Conservation (phyloP, 37 sponge, comb jelly and placozoan species). For the Spongia lamella region DNA sequence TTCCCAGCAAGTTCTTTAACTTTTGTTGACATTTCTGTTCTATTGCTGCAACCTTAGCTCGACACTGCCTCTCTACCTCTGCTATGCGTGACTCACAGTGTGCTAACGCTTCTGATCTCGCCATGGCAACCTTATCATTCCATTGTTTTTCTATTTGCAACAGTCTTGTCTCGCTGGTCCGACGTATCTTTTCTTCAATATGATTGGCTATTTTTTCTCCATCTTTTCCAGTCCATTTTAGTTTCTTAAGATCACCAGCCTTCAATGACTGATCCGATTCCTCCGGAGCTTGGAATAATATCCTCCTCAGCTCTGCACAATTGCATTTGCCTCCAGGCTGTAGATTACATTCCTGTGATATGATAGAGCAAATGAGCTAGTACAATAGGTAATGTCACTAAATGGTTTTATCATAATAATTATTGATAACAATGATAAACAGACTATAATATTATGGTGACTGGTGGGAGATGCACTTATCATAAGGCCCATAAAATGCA, state of each 20-base stretch:
- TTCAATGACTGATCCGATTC: slow-evolving; percentile 30
- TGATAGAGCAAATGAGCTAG: background rate
- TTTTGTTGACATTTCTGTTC: slow-evolving; percentile 42
- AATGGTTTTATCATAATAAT: too few relatives aligned
- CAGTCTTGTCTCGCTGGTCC: slow-evolving; percentile 34
- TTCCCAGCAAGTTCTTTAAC: background rate
- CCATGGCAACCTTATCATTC: slow-evolving; percentile 53
- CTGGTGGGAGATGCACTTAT: background rate
- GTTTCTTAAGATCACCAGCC: slow-evolving; percentile 30
- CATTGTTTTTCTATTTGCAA: slow-evolving; percentile 42
- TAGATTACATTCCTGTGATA: slow-evolving; percentile 29
- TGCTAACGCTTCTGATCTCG: slow-evolving; percentile 52
- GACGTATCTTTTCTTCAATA: slow-evolving; percentile 57
- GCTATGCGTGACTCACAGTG: slow-evolving; percentile 62
- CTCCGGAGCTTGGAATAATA: slow-evolving; percentile 48
- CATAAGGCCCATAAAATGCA: background rate
- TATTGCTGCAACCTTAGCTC: slow-evolving; percentile 30
- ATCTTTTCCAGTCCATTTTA: slow-evolving; percentile 25
- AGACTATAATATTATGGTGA: too few relatives aligned
- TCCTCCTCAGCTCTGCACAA: slow-evolving; percentile 42
- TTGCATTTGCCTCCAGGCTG: slow-evolving; percentile 31
- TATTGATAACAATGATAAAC: too few relatives aligned
- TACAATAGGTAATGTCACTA: too few relatives aligned
- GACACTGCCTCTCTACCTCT: slow-evolving; percentile 47
- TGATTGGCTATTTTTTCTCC: slow-evolving; percentile 47